Evolutionary conservation across 2,113 vertebrate species (phyloP).

Genomic region (Pseudopodoces humilis): DNA sequence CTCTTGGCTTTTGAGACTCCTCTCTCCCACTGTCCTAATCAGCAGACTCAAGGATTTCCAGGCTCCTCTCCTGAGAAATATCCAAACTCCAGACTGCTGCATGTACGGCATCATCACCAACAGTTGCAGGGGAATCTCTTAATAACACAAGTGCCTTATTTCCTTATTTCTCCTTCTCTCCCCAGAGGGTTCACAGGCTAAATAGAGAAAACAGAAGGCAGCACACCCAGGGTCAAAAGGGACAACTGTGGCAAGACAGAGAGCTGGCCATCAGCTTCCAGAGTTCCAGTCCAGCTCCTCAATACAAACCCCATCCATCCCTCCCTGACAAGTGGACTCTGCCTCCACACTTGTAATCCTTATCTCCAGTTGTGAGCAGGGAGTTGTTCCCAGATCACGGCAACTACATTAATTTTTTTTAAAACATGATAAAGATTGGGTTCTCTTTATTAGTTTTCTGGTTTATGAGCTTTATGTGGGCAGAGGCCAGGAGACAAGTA

Average conservation of each 20-base stretch:
- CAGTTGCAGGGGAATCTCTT: background rate
- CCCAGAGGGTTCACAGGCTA: background rate
- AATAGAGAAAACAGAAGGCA: background rate
- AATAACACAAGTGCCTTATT: background rate
- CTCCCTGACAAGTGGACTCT: background rate
- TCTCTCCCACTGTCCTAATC: background rate
- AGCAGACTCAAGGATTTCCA: background rate
- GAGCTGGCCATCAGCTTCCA: background rate
- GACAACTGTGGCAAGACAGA: background rate
- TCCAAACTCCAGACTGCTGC: background rate
- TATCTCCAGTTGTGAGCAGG: constrained; percentile 10
- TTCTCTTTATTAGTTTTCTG: constrained; percentile 20
- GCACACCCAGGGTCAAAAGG: background rate
- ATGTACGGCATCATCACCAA: background rate
- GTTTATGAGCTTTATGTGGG: constrained; percentile 2
- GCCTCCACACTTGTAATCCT: background rate
- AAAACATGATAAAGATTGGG: background rate
- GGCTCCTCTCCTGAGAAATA: background rate
- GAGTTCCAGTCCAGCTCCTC: background rate
- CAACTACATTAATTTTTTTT: background rate
- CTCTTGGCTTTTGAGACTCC: background rate
- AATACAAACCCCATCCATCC: background rate
- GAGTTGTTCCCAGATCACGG: background rate
- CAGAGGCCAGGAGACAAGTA: constrained; percentile 32
- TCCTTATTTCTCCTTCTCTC: background rate